phyloP scores from a whole-genome alignment of 2,888 invertebrate genomes.

The Poecilus cupreus region DNA sequence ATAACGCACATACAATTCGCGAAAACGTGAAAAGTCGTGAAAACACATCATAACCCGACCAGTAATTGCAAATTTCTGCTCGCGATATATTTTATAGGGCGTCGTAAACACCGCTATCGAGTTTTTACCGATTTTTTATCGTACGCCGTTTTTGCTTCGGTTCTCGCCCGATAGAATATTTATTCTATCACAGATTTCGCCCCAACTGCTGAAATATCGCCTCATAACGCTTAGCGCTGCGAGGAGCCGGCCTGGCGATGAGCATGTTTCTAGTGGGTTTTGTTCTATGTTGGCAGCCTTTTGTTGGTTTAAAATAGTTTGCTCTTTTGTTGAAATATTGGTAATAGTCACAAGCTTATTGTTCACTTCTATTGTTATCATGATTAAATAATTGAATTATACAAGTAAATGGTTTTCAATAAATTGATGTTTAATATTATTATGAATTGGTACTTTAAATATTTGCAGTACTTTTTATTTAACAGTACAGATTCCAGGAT shows the following conservation, averaged over 20 bases:
- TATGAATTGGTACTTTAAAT: too few relatives aligned
- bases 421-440: too few relatives aligned
- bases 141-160: neutral
- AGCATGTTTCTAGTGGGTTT: neutral
- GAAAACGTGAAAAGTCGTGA: neutral
- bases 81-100: neutral
- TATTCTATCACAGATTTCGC: slow-evolving; percentile 11
- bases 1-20: neutral
- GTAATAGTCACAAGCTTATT: too few relatives aligned
- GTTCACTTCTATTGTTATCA: too few relatives aligned
- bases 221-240: too few relatives aligned
- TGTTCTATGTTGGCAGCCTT: neutral
- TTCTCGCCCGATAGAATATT: neutral
- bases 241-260: too few relatives aligned
- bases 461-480: too few relatives aligned
- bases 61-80: slow-evolving; percentile 17
- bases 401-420: too few relatives aligned
- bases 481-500: too few relatives aligned
- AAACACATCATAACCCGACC: neutral
- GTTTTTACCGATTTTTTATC: slow-evolving; percentile 24
- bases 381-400: too few relatives aligned
- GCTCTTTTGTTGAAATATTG: too few relatives aligned
- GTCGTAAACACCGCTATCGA: neutral
- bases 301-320: neutral
- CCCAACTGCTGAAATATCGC: neutral